Conservation (phyloP, 1,140 invertebrate species). For the Nasonia giraulti region DNA sequence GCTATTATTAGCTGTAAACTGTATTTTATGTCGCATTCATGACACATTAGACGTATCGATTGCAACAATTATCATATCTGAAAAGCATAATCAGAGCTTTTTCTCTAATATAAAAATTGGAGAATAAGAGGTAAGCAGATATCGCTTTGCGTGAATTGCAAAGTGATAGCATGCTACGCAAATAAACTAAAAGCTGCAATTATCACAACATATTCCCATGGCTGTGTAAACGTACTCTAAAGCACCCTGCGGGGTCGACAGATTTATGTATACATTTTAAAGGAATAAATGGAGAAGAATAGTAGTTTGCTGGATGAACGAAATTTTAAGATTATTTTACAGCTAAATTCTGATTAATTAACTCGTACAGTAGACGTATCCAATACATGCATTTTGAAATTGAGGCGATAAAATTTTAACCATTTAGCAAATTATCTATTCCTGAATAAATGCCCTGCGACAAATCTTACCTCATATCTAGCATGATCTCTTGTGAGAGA, state of each 20-base stretch:
- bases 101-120: slow-evolving; percentile 6
- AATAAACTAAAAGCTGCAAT: slow-evolving; percentile 31
- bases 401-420: not conserved
- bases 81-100: slow-evolving; percentile 41
- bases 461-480: slow-evolving; percentile 61
- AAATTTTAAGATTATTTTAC: not conserved
- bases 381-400: not conserved
- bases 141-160: slow-evolving; percentile 38
- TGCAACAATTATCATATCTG: slow-evolving; percentile 35
- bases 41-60: not conserved
- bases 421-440: not conserved
- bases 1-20: slow-evolving; percentile 14
- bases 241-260: slow-evolving; percentile 44
- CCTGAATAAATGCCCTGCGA: not conserved
- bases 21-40: slow-evolving; percentile 11
- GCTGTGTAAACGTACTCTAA: slow-evolving; percentile 68
- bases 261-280: slow-evolving; percentile 35
- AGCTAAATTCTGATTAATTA: not conserved
- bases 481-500: slow-evolving; percentile 44
- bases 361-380: not conserved
- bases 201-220: slow-evolving; percentile 59
- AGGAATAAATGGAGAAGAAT: not conserved
- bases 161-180: slow-evolving; percentile 24
- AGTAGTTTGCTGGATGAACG: not conserved
- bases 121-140: slow-evolving; percentile 35